Evolutionary conservation across 2,888 invertebrate genomes (phyloP).

Genomic region (Drosophila prostipennis): DNA sequence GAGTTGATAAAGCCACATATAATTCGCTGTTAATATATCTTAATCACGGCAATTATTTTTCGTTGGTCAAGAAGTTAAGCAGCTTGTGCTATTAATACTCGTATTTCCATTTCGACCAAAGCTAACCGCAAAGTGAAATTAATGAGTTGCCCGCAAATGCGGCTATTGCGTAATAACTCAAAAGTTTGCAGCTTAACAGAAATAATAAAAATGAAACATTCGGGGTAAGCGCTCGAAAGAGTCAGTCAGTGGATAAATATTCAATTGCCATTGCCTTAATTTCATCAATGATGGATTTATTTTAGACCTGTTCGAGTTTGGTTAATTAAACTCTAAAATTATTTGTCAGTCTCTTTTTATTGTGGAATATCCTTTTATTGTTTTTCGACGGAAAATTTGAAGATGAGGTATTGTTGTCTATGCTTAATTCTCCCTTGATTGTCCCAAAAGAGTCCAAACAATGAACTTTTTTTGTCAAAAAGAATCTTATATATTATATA

Average conservation of each 20-base stretch:
- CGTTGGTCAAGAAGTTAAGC: slow-evolving; percentile 11
- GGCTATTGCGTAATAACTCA: slow-evolving; percentile 19
- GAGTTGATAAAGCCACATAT: neutral
- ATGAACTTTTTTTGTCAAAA: too few relatives aligned
- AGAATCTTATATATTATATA: too few relatives aligned
- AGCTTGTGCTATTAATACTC: slow-evolving; percentile 4
- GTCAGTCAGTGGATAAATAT: slow-evolving; percentile 3
- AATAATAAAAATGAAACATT: slow-evolving; percentile 1
- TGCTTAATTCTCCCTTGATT: neutral
- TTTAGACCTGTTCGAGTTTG: slow-evolving; percentile 8
- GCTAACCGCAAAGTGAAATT: slow-evolving; percentile 31
- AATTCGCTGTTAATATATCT: slow-evolving; percentile 15
- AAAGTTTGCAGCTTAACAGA: slow-evolving; percentile 19
- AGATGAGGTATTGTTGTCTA: neutral
- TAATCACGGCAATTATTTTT: slow-evolving; percentile 34
- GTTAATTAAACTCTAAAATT: slow-evolving; percentile 30
- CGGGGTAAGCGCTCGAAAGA: neutral
- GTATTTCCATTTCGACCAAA: slow-evolving; percentile 7
- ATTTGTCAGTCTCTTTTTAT: slow-evolving; percentile 17
- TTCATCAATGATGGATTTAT: slow-evolving; percentile 12
- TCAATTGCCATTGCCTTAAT: slow-evolving; percentile 8
- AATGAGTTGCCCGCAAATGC: slow-evolving; percentile 17
- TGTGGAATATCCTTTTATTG: slow-evolving; percentile 5
- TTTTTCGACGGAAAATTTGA: slow-evolving; percentile 12
- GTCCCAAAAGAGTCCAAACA: neutral